Conservation (phyloP, 2,113 vertebrate species). For the Morone chrysops region DNA sequence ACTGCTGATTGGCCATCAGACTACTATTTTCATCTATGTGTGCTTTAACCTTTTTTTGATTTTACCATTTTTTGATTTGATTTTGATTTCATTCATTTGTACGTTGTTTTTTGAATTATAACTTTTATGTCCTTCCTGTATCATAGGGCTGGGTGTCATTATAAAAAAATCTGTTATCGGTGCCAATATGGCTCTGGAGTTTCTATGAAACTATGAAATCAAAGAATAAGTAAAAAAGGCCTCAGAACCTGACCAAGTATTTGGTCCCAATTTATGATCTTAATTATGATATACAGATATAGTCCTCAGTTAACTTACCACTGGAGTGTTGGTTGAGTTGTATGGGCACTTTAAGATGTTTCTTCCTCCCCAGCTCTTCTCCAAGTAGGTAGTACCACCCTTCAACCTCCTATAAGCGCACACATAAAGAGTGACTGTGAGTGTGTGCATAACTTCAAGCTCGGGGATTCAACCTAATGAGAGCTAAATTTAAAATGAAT, state of each 20-base stretch:
- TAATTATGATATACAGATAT: neutral
- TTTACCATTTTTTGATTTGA: neutral
- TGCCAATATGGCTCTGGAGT: too few species aligned
- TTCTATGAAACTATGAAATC: neutral
- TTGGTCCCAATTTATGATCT: neutral
- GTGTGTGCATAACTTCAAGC: slow-evolving; percentile 10
- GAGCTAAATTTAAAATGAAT: slow-evolving; percentile 38
- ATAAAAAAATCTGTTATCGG: too few species aligned
- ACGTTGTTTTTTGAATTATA: neutral
- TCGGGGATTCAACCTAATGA: slow-evolving; percentile 45
- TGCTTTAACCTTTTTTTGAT: neutral
- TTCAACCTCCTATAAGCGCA: slow-evolving; percentile 83
- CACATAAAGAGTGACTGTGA: neutral
- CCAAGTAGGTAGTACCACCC: slow-evolving; percentile 94
- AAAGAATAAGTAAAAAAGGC: neutral
- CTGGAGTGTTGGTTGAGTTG: slow-evolving; percentile 61
- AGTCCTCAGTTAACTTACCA: slow-evolving; percentile 61
- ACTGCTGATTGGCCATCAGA: neutral
- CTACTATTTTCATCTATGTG: neutral
- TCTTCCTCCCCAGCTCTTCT: slow-evolving; percentile 89
- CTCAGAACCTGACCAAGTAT: neutral
- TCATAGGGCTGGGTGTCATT: neutral
- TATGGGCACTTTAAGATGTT: slow-evolving; percentile 90
- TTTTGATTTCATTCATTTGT: neutral
- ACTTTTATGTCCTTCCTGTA: neutral